These are phyloP conservation scores for Phoronis australis DNA, from an alignment of 2,888 invertebrate species.

Conservation along the genomic window DNA sequence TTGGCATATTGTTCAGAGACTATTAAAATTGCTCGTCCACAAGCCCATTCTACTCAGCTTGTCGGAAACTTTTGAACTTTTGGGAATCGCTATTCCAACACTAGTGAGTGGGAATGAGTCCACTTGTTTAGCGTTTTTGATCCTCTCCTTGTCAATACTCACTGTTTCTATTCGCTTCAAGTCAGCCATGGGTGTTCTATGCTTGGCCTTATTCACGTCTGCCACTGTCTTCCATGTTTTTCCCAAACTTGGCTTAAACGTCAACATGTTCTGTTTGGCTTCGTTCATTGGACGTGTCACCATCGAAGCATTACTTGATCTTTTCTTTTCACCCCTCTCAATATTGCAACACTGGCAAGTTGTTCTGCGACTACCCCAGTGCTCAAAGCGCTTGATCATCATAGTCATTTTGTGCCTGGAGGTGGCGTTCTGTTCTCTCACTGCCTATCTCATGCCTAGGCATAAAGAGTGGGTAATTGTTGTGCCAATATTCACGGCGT, in stretches of 20 bases:
- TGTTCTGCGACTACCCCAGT: slow-evolving; percentile 26
- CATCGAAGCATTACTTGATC: slow-evolving; percentile 38
- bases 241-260: slow-evolving; percentile 26
- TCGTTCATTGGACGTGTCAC: slow-evolving; percentile 38
- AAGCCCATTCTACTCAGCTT: slow-evolving; percentile 22
- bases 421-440: slow-evolving; percentile 24
- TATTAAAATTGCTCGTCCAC: slow-evolving; percentile 22
- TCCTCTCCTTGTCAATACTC: slow-evolving; percentile 34
- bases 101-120: slow-evolving; percentile 31
- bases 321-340: slow-evolving; percentile 38
- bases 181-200: slow-evolving; percentile 32
- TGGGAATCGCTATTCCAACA: slow-evolving; percentile 39
- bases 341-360: slow-evolving; percentile 44
- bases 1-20: slow-evolving; percentile 32
- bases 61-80: slow-evolving; percentile 34
- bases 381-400: slow-evolving; percentile 26
- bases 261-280: slow-evolving; percentile 38
- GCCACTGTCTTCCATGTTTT: slow-evolving; percentile 27
- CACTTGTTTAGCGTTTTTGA: slow-evolving; percentile 26
- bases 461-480: slow-evolving; percentile 53
- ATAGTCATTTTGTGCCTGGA: slow-evolving; percentile 28
- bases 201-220: slow-evolving; percentile 26
- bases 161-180: slow-evolving; percentile 42
- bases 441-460: slow-evolving; percentile 31
- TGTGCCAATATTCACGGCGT: slow-evolving; percentile 42